Conservation (phyloP, 2,113 vertebrate species). For the Ceratotherium simum region DNA sequence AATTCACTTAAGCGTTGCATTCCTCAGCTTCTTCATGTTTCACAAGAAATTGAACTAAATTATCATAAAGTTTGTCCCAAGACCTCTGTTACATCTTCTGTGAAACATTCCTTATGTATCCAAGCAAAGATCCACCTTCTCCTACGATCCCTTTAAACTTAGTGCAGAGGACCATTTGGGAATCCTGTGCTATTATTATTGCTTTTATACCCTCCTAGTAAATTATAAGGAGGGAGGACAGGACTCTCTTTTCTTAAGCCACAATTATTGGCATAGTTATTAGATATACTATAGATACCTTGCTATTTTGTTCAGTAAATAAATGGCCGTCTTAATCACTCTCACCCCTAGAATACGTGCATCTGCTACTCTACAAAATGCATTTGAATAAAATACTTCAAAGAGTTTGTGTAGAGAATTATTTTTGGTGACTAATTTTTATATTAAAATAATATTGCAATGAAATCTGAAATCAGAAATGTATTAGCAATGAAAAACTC, state of each 20-base stretch:
- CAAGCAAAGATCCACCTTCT: neutral
- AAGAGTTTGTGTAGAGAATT: neutral
- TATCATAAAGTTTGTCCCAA: neutral
- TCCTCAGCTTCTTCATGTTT: neutral
- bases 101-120: neutral
- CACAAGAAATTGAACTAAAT: neutral
- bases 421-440: neutral
- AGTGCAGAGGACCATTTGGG: neutral
- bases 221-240: neutral
- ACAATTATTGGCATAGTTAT: neutral
- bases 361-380: neutral
- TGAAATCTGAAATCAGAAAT: neutral
- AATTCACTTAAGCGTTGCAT: neutral
- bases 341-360: neutral
- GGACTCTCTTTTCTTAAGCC: neutral
- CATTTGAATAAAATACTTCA: neutral
- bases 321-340: neutral
- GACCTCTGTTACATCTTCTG: neutral
- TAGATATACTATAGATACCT: neutral
- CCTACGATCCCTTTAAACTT: neutral
- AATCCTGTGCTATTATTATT: neutral
- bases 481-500: neutral
- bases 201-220: neutral
- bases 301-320: neutral
- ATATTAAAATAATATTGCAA: neutral